phyloP scores from a whole-genome alignment of 2,797 vertebrate genomes.

The Trachurus trachurus region DNA sequence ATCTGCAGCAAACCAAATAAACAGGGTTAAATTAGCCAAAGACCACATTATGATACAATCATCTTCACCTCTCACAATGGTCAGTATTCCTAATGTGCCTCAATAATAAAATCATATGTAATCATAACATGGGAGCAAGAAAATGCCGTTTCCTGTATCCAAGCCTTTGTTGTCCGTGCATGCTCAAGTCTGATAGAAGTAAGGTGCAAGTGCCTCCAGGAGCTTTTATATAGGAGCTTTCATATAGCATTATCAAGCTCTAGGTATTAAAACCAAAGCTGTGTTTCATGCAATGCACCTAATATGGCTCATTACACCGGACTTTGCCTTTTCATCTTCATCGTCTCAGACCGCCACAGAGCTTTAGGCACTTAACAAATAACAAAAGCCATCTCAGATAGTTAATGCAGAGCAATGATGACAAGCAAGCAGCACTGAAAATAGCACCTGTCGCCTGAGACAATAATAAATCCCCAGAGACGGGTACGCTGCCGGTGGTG shows the following conservation, averaged over 20 bases:
- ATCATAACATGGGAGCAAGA: background rate
- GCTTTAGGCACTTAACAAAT: slow-evolving; percentile 61
- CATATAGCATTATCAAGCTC: background rate
- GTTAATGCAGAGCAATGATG: slow-evolving; percentile 71
- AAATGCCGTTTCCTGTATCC: background rate
- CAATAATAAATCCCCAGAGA: slow-evolving; percentile 50
- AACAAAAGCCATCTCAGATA: slow-evolving; percentile 61
- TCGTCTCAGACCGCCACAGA: slow-evolving; percentile 47
- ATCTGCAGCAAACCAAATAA: background rate
- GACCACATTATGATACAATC: too few species aligned
- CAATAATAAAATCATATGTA: background rate
- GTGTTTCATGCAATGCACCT: slow-evolving; percentile 20
- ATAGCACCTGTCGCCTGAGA: slow-evolving; percentile 62
- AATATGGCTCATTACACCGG: slow-evolving; percentile 22
- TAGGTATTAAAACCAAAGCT: slow-evolving; percentile 12
- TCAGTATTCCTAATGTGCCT: too few species aligned
- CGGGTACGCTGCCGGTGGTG: slow-evolving; percentile 11
- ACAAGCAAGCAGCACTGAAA: slow-evolving; percentile 56
- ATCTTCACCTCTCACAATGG: background rate
- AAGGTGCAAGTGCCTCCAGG: background rate
- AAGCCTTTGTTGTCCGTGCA: background rate
- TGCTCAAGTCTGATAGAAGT: background rate
- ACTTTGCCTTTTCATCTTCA: slow-evolving; percentile 35
- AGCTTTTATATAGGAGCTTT: background rate
- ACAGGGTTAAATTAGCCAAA: background rate